Evolutionary conservation across 2,797 vertebrate genomes (phyloP), one percentile per base, ranked within the genome.

Genomic region (Gymnopithys bicolor): DNA sequence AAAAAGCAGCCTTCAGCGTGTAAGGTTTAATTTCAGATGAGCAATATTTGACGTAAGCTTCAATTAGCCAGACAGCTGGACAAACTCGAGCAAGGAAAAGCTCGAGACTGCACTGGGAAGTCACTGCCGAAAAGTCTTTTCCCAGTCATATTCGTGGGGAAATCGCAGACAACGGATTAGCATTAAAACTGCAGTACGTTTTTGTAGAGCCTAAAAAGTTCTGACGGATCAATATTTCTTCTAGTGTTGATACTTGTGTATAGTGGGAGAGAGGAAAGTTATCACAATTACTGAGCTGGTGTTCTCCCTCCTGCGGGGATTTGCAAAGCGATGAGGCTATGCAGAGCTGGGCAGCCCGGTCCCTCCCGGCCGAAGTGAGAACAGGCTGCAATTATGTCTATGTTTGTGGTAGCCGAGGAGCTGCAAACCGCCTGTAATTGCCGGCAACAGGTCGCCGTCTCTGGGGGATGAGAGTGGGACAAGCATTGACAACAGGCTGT

Each of bases 381-480:
- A 35, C 66, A 84, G 62, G 43, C 91, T 79, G 89, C 74, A 66
- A 80, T 94, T 93, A 87, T 25, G 70, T 62, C 70, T 59, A 0
- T 43, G 84, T 78, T 84, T 81, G 73, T 71, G 87, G 91, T 6
- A 66, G 78, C 70, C 18, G 4, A 28, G 62, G 48, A 79, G 70
- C 67, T 89, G 81, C 95, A 66, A 82, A 79, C 90, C 49, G 7
- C 79, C 82, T 48, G 52, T 89, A 92, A 96, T 95, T 92, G 89
- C 87, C 35, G 41, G 87, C 92, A 87, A 32, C 87, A 60, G 84
- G 87, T 84, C 59, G 18, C 43, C 84, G 87, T 79, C 74, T 67
- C 77, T 33, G 75, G 28, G 83, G 92, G 41, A 35, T 3, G 19
- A 25, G 66, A 90, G 60, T 10, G 2, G 69, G 80, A 92, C 82